phyloP scores from a whole-genome alignment of 2,888 invertebrate species.

The Seira ritae region DNA sequence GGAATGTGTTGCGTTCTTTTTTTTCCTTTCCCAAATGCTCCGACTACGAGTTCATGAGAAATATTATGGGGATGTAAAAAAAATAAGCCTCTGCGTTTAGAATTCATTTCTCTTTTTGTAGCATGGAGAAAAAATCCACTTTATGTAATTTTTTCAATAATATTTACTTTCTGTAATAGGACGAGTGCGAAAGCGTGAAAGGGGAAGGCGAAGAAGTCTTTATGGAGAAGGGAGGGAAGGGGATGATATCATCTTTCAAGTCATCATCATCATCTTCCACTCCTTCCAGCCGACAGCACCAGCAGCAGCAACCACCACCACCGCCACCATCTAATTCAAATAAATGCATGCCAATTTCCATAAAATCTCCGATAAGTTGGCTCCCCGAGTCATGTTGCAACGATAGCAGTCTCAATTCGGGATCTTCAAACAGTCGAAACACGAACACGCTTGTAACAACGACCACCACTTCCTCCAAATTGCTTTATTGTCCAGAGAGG shows the following conservation, averaged over 20 bases:
- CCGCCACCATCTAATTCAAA: slow-evolving; percentile 55
- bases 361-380: slow-evolving; percentile 66
- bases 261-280: slow-evolving; percentile 38
- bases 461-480: slow-evolving; percentile 32
- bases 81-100: slow-evolving; percentile 30
- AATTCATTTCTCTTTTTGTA: slow-evolving; percentile 38
- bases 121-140: slow-evolving; percentile 45
- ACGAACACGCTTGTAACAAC: slow-evolving; percentile 68
- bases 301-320: slow-evolving; percentile 32
- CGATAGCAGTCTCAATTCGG: slow-evolving; percentile 66
- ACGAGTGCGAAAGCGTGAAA: slow-evolving; percentile 55
- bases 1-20: slow-evolving; percentile 34
- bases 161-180: slow-evolving; percentile 41
- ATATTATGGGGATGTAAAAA: slow-evolving; percentile 15
- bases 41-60: too few relatives aligned
- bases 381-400: slow-evolving; percentile 72
- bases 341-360: slow-evolving; percentile 66
- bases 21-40: not conserved
- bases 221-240: slow-evolving; percentile 15
- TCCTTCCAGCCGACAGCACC: slow-evolving; percentile 38
- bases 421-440: slow-evolving; percentile 73
- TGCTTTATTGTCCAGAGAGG: slow-evolving; percentile 62
- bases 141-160: slow-evolving; percentile 51
- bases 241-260: slow-evolving; percentile 56
- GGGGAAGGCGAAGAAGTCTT: slow-evolving; percentile 42